Percentiles rank a stretch among this genome's conserved stretches.
These are phyloP conservation scores for Athalia cordata DNA, from an alignment of 2,888 invertebrate genomes.

Conservation along the genomic window DNA sequence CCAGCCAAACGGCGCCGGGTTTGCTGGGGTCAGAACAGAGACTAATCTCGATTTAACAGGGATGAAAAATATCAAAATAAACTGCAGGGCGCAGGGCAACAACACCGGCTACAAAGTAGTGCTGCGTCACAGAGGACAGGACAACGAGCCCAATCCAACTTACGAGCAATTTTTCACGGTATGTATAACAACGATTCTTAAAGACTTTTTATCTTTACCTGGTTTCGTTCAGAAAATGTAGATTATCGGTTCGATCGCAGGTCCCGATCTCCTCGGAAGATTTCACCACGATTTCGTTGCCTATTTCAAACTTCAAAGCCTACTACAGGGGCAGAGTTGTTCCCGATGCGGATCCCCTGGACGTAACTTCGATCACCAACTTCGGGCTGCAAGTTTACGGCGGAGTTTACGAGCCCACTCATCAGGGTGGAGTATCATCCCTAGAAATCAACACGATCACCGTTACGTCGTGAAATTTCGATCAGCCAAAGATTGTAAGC, in stretches of 20 bases:
- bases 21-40: slow-evolving; percentile 78
- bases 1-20: slow-evolving; percentile 81
- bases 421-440: slow-evolving; percentile 80
- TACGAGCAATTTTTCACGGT: slow-evolving; percentile 77
- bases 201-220: background rate
- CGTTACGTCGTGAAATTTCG: slow-evolving; percentile 59
- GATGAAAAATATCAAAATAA: slow-evolving; percentile 75
- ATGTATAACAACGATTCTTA: background rate
- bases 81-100: slow-evolving; percentile 78
- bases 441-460: slow-evolving; percentile 80
- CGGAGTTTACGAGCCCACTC: slow-evolving; percentile 79
- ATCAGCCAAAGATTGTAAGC: too few relatives aligned
- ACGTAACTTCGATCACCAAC: slow-evolving; percentile 77
- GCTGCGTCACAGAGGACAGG: slow-evolving; percentile 77
- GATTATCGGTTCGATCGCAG: slow-evolving; percentile 65
- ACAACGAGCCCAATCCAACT: slow-evolving; percentile 77
- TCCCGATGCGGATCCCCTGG: slow-evolving; percentile 77
- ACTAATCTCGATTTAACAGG: slow-evolving; percentile 75
- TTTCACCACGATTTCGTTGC: slow-evolving; percentile 75
- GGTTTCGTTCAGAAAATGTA: background rate
- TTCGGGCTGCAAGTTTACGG: slow-evolving; percentile 81
- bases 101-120: slow-evolving; percentile 79
- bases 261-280: slow-evolving; percentile 74
- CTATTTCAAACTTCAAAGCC: slow-evolving; percentile 78
- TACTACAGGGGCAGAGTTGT: slow-evolving; percentile 78